phyloP scores from a whole-genome alignment of 2,888 invertebrate genomes.

The Leucania comma region DNA sequence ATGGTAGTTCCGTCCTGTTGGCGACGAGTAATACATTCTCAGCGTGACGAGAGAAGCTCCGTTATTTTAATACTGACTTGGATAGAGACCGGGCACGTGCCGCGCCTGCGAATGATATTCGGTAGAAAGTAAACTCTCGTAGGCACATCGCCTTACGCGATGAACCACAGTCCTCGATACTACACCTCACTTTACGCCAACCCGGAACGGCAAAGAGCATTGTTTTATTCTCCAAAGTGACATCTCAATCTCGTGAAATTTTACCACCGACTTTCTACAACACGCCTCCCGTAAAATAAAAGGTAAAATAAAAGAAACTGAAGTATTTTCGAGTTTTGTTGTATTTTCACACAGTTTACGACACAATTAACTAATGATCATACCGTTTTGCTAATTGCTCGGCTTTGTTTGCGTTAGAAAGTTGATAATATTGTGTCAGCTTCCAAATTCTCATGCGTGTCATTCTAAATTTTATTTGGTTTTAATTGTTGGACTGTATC shows the following conservation, averaged over 20 bases:
- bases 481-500: conserved; percentile 53
- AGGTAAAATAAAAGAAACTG: conserved; percentile 47
- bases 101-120: conserved; percentile 81
- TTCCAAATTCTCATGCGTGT: conserved; percentile 58
- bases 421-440: conserved; percentile 59
- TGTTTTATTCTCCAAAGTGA: conserved; percentile 72
- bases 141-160: conserved; percentile 56
- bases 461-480: conserved; percentile 51
- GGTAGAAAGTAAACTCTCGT: conserved; percentile 86
- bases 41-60: conserved; percentile 76
- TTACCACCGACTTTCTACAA: conserved; percentile 61
- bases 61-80: conserved; percentile 76
- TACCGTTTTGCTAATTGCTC: conserved; percentile 65
- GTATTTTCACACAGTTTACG: conserved; percentile 62
- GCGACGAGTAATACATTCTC: conserved; percentile 49
- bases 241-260: conserved; percentile 60
- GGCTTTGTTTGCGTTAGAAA: conserved; percentile 70
- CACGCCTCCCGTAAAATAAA: conserved; percentile 38
- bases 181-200: conserved; percentile 65
- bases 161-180: conserved; percentile 45
- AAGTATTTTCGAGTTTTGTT: conserved; percentile 45
- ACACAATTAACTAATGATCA: conserved; percentile 64
- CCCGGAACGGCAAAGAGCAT: conserved; percentile 63
- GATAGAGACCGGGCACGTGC: conserved; percentile 79
- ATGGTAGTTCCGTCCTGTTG: conserved; percentile 65